Conservation (phyloP, 1,140 invertebrate genomes). For the Listronotus bonariensis region DNA sequence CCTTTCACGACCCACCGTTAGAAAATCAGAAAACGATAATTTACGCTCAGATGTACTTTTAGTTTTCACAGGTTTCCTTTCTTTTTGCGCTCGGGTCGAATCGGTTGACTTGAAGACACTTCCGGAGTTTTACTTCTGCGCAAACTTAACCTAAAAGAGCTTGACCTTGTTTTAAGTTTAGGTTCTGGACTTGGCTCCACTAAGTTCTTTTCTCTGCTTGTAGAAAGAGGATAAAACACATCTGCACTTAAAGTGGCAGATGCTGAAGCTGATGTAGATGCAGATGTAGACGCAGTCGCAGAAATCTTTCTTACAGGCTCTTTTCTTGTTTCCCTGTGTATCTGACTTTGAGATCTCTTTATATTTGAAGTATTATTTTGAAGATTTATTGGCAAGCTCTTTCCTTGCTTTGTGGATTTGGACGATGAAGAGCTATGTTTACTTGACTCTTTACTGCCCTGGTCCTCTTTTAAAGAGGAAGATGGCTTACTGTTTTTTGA, state of each 20-base stretch:
- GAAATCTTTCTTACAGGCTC: conserved; percentile 17
- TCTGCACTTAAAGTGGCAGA: conserved; percentile 10
- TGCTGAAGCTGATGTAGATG: too few species aligned
- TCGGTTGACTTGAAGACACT: conserved; percentile 30
- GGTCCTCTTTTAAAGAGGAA: conserved; percentile 20
- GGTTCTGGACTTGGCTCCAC: conserved; percentile 28
- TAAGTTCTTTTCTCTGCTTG: conserved; percentile 34
- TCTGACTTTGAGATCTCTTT: conserved; percentile 24
- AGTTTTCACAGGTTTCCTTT: conserved; percentile 25
- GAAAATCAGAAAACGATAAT: conserved; percentile 45
- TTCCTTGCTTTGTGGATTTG: conserved; percentile 22
- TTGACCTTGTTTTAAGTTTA: conserved; percentile 17
- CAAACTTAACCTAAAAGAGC: conserved; percentile 32
- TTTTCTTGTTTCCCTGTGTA: conserved; percentile 20
- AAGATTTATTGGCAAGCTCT: conserved; percentile 1
- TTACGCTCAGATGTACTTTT: conserved; percentile 32
- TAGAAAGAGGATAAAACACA: conserved; percentile 27
- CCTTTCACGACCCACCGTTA: conserved; percentile 33
- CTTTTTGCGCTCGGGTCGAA: conserved; percentile 41
- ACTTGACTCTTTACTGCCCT: conserved; percentile 34
- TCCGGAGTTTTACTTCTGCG: conserved; percentile 35
- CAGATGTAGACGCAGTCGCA: background rate
- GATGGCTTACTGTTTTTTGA: conserved; percentile 21
- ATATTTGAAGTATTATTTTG: conserved; percentile 7
- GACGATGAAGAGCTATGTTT: conserved; percentile 36